Percentiles rank a stretch among this genome's conserved stretches.
These are phyloP conservation scores for Candidula unifasciata DNA, from an alignment of 2,888 invertebrate species.

Conservation along the genomic window DNA sequence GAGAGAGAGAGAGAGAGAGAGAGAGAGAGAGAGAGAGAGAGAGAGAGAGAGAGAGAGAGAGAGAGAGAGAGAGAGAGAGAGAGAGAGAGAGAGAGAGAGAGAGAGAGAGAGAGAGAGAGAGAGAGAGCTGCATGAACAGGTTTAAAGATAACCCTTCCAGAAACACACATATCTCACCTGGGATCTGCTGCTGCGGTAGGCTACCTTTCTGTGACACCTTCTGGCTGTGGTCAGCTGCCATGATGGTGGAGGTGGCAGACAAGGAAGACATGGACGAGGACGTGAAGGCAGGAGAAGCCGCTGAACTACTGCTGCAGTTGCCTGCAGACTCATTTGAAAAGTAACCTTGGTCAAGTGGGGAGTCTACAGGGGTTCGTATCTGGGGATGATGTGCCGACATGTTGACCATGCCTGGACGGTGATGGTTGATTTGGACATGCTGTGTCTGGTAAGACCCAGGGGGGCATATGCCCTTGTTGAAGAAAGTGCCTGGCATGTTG, in stretches of 20 bases:
- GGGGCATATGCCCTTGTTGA: conserved; percentile 38
- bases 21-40: too few species aligned
- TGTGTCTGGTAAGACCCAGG: conserved; percentile 27
- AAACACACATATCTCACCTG: conserved; percentile 5
- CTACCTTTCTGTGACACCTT: conserved; percentile 27
- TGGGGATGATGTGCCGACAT: conserved; percentile 31
- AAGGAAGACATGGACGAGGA: conserved; percentile 52
- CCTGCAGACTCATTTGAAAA: conserved; percentile 69
- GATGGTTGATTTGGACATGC: conserved; percentile 34
- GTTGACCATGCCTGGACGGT: conserved; percentile 20
- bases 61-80: too few species aligned
- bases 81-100: too few species aligned
- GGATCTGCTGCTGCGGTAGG: conserved; percentile 30
- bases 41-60: too few species aligned
- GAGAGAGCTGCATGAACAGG: too few species aligned
- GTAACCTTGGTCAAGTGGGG: conserved; percentile 73
- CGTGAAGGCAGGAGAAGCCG: conserved; percentile 58
- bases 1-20: too few species aligned
- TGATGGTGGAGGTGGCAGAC: conserved; percentile 55
- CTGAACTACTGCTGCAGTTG: conserved; percentile 67
- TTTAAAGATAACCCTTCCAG: neutral
- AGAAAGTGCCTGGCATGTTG: conserved; percentile 10
- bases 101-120: too few species aligned
- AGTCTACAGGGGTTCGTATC: conserved; percentile 59
- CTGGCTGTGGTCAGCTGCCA: conserved; percentile 52